These are phyloP conservation scores for Synanthedon myopaeformis DNA, from an alignment of 2,888 invertebrate species.

Conservation along the genomic window DNA sequence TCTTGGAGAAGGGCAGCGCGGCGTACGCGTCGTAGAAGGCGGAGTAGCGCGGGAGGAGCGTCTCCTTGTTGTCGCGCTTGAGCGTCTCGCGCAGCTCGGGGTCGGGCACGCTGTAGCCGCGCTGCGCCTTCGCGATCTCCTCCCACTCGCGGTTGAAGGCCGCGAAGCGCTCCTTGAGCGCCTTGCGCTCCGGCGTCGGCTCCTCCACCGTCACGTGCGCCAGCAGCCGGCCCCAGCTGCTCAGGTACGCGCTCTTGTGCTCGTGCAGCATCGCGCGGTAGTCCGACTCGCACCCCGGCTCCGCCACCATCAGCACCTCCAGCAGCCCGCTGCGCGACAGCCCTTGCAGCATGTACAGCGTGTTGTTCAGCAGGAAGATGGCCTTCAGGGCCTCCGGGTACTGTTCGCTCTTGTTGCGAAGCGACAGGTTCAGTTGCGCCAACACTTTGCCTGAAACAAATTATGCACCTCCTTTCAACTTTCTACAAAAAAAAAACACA, in stretches of 20 bases:
- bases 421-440: slow-evolving; percentile 88
- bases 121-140: slow-evolving; percentile 85
- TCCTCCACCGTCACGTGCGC: slow-evolving; percentile 80
- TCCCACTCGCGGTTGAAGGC: slow-evolving; percentile 97
- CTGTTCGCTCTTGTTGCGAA: slow-evolving; percentile 91
- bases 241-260: slow-evolving; percentile 79
- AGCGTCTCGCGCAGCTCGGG: slow-evolving; percentile 87
- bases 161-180: slow-evolving; percentile 89
- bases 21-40: slow-evolving; percentile 82
- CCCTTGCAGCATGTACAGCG: slow-evolving; percentile 92
- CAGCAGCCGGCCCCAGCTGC: slow-evolving; percentile 86
- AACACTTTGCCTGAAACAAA: slow-evolving; percentile 80
- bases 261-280: slow-evolving; percentile 90
- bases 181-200: slow-evolving; percentile 78
- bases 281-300: slow-evolving; percentile 86
- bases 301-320: slow-evolving; percentile 83
- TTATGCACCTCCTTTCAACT: background rate
- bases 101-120: slow-evolving; percentile 94
- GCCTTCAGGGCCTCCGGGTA: slow-evolving; percentile 92
- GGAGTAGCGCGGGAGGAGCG: slow-evolving; percentile 87
- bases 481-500: background rate
- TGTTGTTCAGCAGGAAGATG: slow-evolving; percentile 94
- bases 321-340: slow-evolving; percentile 86
- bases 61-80: slow-evolving; percentile 90
- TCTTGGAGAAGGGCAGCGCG: slow-evolving; percentile 87